A percentile compares a stretch with the other conserved stretches of the same genome.
Conservation (phyloP, 2,797 vertebrate genomes). For the Aeoliscus strigatus region DNA sequence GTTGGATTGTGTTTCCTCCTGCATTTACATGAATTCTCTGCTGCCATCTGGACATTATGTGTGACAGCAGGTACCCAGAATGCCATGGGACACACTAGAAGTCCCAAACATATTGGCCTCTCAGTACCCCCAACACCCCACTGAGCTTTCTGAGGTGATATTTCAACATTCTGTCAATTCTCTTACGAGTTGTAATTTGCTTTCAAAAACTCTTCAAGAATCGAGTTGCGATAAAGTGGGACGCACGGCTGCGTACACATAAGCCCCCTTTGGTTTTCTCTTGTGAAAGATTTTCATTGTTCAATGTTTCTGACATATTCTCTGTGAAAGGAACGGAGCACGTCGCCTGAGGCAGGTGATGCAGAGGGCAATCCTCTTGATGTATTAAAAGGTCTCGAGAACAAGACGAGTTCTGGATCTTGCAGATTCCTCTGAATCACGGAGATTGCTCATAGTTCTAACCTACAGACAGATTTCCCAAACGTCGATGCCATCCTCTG, state of each 20-base stretch:
- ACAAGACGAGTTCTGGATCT: slow-evolving; percentile 26
- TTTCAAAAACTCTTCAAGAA: slow-evolving; percentile 18
- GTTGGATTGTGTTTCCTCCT: slow-evolving; percentile 28
- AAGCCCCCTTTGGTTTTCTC: slow-evolving; percentile 7
- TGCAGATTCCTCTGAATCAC: slow-evolving; percentile 17
- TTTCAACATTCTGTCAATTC: background rate
- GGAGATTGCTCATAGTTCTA: slow-evolving; percentile 38
- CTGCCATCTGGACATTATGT: slow-evolving; percentile 22
- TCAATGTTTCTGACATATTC: slow-evolving; percentile 34
- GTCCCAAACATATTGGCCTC: slow-evolving; percentile 23
- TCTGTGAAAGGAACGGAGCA: slow-evolving; percentile 16
- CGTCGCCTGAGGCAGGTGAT: slow-evolving; percentile 22
- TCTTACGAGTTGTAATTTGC: slow-evolving; percentile 4
- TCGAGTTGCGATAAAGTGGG: slow-evolving; percentile 5
- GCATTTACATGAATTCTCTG: slow-evolving; percentile 17
- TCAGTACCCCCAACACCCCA: slow-evolving; percentile 1
- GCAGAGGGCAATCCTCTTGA: slow-evolving; percentile 36
- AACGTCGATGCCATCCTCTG: slow-evolving; percentile 55
- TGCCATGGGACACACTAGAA: slow-evolving; percentile 12
- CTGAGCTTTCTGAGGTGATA: slow-evolving; percentile 18
- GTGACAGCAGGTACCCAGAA: slow-evolving; percentile 14
- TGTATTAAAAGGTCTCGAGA: slow-evolving; percentile 26
- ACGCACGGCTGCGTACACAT: background rate
- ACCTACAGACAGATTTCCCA: slow-evolving; percentile 57
- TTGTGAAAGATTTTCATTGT: slow-evolving; percentile 11